Evolutionary conservation across 2,888 invertebrate genomes (phyloP).

Genomic region (Dugesia japonica): DNA sequence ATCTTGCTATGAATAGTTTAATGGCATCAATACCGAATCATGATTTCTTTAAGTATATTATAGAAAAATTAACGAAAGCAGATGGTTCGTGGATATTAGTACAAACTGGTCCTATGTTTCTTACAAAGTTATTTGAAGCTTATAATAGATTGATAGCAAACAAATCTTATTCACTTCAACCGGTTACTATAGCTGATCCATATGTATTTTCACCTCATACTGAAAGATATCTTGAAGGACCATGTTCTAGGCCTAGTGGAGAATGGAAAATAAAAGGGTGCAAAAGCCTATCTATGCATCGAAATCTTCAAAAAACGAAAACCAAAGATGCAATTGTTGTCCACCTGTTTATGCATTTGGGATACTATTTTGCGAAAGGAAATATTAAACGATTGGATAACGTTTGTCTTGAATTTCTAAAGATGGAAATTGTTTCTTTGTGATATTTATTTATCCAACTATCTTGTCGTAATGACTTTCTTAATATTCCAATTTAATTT

Average conservation of each 20-base stretch:
- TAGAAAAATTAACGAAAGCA: slow-evolving; percentile 12
- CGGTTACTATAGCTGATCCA: background rate
- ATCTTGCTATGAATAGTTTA: slow-evolving; percentile 27
- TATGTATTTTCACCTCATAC: background rate
- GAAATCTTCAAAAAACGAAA: background rate
- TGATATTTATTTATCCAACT: too few species aligned
- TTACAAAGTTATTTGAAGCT: background rate
- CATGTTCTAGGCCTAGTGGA: background rate
- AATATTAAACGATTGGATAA: too few species aligned
- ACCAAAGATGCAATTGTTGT: background rate
- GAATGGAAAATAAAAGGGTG: background rate
- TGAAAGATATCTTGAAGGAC: background rate
- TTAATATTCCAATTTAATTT: too few species aligned
- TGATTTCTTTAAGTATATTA: slow-evolving; percentile 28
- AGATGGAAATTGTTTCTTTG: too few species aligned
- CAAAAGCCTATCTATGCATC: background rate
- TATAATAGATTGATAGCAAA: background rate
- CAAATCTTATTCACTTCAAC: background rate
- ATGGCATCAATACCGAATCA: slow-evolving; percentile 26
- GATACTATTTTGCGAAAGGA: background rate
- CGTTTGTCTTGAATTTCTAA: too few species aligned
- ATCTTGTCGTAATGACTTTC: too few species aligned
- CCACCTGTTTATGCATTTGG: background rate
- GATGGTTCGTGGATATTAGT: background rate
- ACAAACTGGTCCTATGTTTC: background rate